Base-by-base conservation (phyloP, 2,888 invertebrate genomes). In the Carcina quercana region DNA sequence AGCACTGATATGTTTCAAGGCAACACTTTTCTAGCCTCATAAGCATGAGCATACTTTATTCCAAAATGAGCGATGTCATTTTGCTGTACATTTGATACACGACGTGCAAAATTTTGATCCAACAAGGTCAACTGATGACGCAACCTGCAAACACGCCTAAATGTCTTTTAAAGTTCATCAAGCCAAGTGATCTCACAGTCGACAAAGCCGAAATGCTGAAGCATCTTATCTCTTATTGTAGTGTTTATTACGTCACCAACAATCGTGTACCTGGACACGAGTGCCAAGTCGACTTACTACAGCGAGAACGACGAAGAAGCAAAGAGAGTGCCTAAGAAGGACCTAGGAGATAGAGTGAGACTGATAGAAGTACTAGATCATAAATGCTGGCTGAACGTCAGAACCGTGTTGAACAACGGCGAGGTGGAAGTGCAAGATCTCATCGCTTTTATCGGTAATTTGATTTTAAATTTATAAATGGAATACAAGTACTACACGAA, bases 201-300 rank as follows among this genome's bases (percentile, higher is more conserved):
- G 13, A 13, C 17, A 25, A 28, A 25, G 20, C 13, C 25, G 6
- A 17, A 12, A 43, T 44, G 40, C 48, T 37, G 17, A 24, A 37
- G 37, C 48, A 63, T 56, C 66, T 68, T 58, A 62, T 59, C 56
- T 50, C 43, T 37, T 13, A 37, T 70, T 71, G 13, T 71, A 71
- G 88, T 88, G 38, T 86, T 71, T 47, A 76, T 88, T 49, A 78
- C 87, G 11, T 88, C 87, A 13, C 74, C 87, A 25, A 85, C 87
- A 33, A 82, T 63, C 47, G 80, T 88, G 32, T 87, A 86, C 57
- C 66, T 88, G 47, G 64, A 64, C 25, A 84, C 85, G 31, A 74
- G 67, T 39, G 59, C 55, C 32, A 75, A 79, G 52, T 72, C 68
- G 21, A 55, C 72, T 25, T 67, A 74, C 69, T 85, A 80, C 57